phyloP scores from a whole-genome alignment of 2,888 invertebrate genomes.

The Chalcosyrphus nemorum region DNA sequence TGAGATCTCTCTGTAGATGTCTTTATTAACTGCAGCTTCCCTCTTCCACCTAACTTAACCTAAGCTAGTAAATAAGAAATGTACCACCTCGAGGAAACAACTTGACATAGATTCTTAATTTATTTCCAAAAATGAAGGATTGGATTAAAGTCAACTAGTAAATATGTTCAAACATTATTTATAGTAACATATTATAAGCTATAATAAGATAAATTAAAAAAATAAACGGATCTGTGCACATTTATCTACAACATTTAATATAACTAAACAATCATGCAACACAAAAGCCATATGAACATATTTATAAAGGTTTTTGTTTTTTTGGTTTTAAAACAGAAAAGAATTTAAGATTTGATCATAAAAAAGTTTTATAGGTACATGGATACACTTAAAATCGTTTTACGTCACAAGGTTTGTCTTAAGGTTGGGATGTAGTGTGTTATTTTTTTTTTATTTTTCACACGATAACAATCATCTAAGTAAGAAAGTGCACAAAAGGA shows the following conservation, averaged over 20 bases:
- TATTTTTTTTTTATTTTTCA: neutral
- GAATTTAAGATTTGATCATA: conserved; percentile 50
- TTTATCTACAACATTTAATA: conserved; percentile 37
- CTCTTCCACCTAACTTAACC: no score
- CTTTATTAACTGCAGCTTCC: no score
- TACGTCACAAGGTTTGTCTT: neutral
- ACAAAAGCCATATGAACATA: conserved; percentile 45
- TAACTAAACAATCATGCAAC: conserved; percentile 62
- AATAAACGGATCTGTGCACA: conserved; percentile 35
- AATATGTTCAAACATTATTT: neutral
- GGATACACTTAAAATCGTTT: neutral
- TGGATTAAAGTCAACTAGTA: no score
- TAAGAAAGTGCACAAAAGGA: neutral
- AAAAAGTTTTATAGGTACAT: conserved; percentile 20
- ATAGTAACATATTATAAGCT: neutral
- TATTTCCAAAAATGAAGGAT: no score
- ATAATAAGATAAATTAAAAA: neutral
- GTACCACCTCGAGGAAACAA: no score
- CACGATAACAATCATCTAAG: conserved; percentile 5
- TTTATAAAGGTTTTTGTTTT: neutral
- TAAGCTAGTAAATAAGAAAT: no score
- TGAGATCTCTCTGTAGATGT: no score
- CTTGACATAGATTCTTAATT: no score
- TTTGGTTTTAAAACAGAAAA: no score
- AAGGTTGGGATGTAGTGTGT: neutral